Base-by-base conservation (phyloP, 2,888 invertebrate genomes). In the Aleiodes leptofemur region DNA sequence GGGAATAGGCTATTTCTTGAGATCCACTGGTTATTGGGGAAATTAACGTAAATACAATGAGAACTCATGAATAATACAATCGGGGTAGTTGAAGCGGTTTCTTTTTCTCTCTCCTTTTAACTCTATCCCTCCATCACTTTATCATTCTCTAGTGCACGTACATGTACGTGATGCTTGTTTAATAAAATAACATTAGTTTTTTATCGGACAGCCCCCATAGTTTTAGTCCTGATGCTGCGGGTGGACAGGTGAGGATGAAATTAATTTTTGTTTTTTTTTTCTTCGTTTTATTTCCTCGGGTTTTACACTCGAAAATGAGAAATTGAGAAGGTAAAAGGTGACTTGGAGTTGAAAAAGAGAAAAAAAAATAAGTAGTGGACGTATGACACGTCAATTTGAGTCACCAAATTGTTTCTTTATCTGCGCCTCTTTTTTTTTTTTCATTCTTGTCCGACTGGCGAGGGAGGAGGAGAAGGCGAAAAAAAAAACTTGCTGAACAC, bases 181-280 rank as follows among this genome's bases (percentile, higher is more conserved):
- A 74, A 68, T 73, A 73, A 69, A 81, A 81, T 83, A 78, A 34
- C 34, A 34, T 34, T 34, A 34, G 34, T 85, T 82, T 86, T 83
- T 68, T 51, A 50, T 68, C 53, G 8, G n/a, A 86, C 86, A 81
- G 83, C 86, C 85, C 83, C 76, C 83, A 86, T 86, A 16, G 82
- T 74, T 77, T 71, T 71, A 55, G 53, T 69, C 55, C 69, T 73
- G 74, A 78, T 80, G 81, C 86, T 87, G 88, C 88, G 88, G 88
- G 89, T 86, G 85, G 81, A 79, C 89, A 89, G 88, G 87, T 89
- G 88, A 86, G 82, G 82, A 83, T 84, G 82, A 82, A 73, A 66
- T 48, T 38, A 31, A 72, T 51, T 23, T 51, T 31, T 43, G n/a
- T 14, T 68, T 55, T 23, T 23, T 23, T 23, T 23, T 23, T 2